phyloP scores from a whole-genome alignment of 2,797 vertebrate species.

The Crenuchus spilurus region DNA sequence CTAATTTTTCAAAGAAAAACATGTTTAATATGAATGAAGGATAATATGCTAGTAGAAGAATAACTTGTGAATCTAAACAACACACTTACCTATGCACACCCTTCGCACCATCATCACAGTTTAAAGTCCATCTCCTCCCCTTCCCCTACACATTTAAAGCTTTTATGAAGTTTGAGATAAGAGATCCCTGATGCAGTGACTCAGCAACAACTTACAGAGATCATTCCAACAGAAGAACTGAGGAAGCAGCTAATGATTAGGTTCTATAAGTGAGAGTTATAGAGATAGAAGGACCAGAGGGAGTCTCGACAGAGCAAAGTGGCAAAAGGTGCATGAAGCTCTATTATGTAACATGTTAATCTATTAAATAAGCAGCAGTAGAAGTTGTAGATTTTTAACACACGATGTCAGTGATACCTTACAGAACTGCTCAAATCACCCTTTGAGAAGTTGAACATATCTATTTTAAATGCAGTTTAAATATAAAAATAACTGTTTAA shows the following conservation, averaged over 20 bases:
- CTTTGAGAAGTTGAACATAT: too few species aligned
- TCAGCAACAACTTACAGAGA: constrained; percentile 3
- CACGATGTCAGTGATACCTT: too few species aligned
- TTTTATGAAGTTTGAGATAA: background rate
- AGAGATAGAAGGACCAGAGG: background rate
- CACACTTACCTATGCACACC: background rate
- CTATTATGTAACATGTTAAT: background rate
- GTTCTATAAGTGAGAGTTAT: constrained; percentile 27
- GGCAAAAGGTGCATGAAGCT: background rate
- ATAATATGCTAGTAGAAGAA: constrained; percentile 39
- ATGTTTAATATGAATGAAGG: constrained; percentile 1
- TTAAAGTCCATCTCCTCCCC: constrained; percentile 35
- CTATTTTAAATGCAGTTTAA: too few species aligned
- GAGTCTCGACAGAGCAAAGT: background rate
- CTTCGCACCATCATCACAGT: background rate
- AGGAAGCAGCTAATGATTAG: background rate
- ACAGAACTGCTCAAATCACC: too few species aligned
- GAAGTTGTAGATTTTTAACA: too few species aligned
- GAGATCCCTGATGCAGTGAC: background rate
- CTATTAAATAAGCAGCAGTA: background rate
- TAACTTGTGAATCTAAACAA: constrained; percentile 32
- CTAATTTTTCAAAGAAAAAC: background rate
- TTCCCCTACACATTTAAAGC: background rate
- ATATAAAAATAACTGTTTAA: too few species aligned
- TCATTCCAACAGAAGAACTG: background rate